Conservation (phyloP, 2,888 invertebrate species). For the Cyclophora albipunctata region DNA sequence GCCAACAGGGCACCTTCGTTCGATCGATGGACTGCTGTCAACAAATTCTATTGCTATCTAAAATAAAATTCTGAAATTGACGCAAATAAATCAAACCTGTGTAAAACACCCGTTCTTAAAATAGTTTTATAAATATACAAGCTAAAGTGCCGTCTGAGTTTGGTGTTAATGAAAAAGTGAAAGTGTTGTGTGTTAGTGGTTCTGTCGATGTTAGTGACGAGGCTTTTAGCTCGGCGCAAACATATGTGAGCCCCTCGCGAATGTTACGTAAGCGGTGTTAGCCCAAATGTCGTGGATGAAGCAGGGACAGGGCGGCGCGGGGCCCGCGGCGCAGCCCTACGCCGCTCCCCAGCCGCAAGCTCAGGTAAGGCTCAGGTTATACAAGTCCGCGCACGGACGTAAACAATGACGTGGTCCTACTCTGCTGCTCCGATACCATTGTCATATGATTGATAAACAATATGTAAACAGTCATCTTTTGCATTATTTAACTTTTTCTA, state of each 20-base stretch:
- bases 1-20: slow-evolving; percentile 76
- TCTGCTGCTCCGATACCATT: slow-evolving; percentile 9
- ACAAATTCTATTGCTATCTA: slow-evolving; percentile 49
- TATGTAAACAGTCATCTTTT: slow-evolving; percentile 10
- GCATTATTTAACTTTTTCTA: not conserved
- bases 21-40: slow-evolving; percentile 72
- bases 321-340: slow-evolving; percentile 46
- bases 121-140: not conserved
- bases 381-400: slow-evolving; percentile 34
- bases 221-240: slow-evolving; percentile 43
- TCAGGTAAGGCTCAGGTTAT: slow-evolving; percentile 59
- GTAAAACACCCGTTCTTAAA: slow-evolving; percentile 1
- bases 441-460: slow-evolving; percentile 35
- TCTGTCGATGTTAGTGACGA: slow-evolving; percentile 55
- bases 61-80: slow-evolving; percentile 30
- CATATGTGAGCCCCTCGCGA: slow-evolving; percentile 58
- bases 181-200: slow-evolving; percentile 40
- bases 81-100: slow-evolving; percentile 15
- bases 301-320: slow-evolving; percentile 44
- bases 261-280: slow-evolving; percentile 69
- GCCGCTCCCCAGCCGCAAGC: slow-evolving; percentile 58
- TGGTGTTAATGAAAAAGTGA: slow-evolving; percentile 39
- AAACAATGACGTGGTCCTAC: slow-evolving; percentile 66
- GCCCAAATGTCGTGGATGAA: slow-evolving; percentile 69
- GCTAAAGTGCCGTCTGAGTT: slow-evolving; percentile 3